Percentiles rank a stretch among this genome's conserved stretches.
These are phyloP conservation scores for Erebia ligea DNA, from an alignment of 2,888 invertebrate genomes.

Conservation along the genomic window DNA sequence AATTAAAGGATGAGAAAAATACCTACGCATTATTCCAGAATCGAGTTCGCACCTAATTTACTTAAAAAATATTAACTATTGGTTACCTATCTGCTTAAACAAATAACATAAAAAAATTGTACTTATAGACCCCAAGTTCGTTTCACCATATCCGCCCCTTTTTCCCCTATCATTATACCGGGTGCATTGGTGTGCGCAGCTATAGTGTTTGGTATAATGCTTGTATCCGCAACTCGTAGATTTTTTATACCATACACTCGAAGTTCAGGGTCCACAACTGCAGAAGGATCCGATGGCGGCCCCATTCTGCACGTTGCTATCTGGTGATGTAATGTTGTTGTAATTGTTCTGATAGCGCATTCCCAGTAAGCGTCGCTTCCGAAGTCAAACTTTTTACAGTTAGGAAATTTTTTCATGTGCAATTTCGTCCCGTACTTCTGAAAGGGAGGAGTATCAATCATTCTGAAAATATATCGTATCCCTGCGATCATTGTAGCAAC, in stretches of 20 bases:
- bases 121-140: slow-evolving; percentile 68
- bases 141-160: slow-evolving; percentile 86
- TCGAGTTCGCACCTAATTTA: too few relatives aligned
- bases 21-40: too few relatives aligned
- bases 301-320: slow-evolving; percentile 89
- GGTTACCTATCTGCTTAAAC: too few relatives aligned
- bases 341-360: slow-evolving; percentile 83
- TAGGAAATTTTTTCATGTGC: slow-evolving; percentile 79
- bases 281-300: slow-evolving; percentile 77
- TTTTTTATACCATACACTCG: slow-evolving; percentile 84
- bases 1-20: too few relatives aligned
- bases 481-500: slow-evolving; percentile 83
- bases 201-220: slow-evolving; percentile 86
- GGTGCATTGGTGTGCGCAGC: slow-evolving; percentile 87
- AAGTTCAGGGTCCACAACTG: slow-evolving; percentile 86
- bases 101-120: not conserved
- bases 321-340: slow-evolving; percentile 87
- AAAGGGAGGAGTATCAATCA: slow-evolving; percentile 83
- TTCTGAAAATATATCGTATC: slow-evolving; percentile 78
- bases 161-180: slow-evolving; percentile 89
- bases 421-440: slow-evolving; percentile 83
- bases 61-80: not conserved
- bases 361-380: slow-evolving; percentile 86
- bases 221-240: slow-evolving; percentile 87
- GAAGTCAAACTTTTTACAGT: slow-evolving; percentile 78